These are phyloP conservation scores for Ferrisia virgata DNA, from an alignment of 2,888 invertebrate species.

Conservation along the genomic window DNA sequence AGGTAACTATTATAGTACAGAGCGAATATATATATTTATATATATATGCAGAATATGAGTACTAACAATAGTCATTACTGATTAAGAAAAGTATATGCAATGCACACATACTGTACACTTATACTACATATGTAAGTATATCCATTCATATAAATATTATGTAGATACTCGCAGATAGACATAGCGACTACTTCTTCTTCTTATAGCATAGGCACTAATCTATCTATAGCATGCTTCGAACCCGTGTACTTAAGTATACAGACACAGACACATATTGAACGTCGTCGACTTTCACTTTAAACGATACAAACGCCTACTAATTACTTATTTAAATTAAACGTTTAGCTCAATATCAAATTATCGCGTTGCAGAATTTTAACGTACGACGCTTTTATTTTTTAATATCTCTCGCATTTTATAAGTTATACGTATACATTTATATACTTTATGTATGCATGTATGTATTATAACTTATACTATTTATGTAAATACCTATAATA, in stretches of 20 bases:
- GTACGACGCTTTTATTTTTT: neutral
- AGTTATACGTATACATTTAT: neutral
- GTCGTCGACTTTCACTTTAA: slow-evolving; percentile 31
- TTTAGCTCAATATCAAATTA: slow-evolving; percentile 27
- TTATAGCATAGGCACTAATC: neutral
- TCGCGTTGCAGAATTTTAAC: slow-evolving; percentile 20
- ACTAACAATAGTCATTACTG: neutral
- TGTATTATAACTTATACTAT: too few relatives aligned
- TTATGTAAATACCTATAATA: neutral
- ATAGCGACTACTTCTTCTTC: too few relatives aligned
- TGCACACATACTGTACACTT: neutral
- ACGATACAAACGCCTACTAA: slow-evolving; percentile 40
- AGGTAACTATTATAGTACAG: neutral
- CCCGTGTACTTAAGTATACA: neutral
- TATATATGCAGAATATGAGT: neutral
- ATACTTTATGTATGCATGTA: neutral
- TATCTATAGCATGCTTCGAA: neutral
- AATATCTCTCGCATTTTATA: neutral
- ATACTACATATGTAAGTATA: neutral
- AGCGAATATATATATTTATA: too few relatives aligned
- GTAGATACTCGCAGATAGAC: too few relatives aligned
- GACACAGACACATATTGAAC: neutral
- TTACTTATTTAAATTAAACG: slow-evolving; percentile 41
- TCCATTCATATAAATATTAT: too few relatives aligned
- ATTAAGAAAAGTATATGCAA: neutral